Percentiles rank a stretch among this genome's conserved stretches.
Conservation (phyloP, 2,797 vertebrate genomes). For the Muraenolepis orangiensis region DNA sequence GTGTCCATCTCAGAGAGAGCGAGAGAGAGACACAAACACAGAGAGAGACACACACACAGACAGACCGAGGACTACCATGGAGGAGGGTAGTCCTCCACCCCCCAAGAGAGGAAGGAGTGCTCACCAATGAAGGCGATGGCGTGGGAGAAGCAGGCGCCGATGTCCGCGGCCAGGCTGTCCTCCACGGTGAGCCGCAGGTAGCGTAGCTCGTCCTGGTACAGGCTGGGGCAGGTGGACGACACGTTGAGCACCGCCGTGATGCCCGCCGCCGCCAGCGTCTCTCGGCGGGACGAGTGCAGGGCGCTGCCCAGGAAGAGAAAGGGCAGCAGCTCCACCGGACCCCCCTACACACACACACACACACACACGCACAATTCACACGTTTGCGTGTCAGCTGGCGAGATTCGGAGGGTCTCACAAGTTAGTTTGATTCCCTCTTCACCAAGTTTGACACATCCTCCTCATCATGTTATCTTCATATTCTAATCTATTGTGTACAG, state of each 20-base stretch:
- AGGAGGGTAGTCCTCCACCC: too few relatives aligned
- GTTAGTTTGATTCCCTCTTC: not conserved
- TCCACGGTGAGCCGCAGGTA: conserved; percentile 83
- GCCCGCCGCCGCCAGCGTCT: conserved; percentile 74
- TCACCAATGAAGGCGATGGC: conserved; percentile 85
- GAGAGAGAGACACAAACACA: too few relatives aligned
- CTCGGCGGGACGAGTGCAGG: conserved; percentile 78
- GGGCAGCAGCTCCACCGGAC: conserved; percentile 84
- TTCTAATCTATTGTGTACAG: too few relatives aligned
- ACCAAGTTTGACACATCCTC: not conserved
- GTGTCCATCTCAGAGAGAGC: too few relatives aligned
- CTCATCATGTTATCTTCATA: not conserved
- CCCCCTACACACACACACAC: conserved; percentile 67
- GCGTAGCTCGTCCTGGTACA: conserved; percentile 77
- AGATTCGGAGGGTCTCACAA: not conserved
- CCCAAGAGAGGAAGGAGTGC: too few relatives aligned
- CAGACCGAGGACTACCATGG: too few relatives aligned
- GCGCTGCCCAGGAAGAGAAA: conserved; percentile 85
- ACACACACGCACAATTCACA: not conserved
- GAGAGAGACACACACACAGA: too few relatives aligned
- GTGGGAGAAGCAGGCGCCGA: conserved; percentile 80
- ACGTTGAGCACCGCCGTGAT: conserved; percentile 86
- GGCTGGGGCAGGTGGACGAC: conserved; percentile 82
- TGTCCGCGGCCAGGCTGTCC: conserved; percentile 81
- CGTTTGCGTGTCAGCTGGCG: not conserved